Evolutionary conservation across 1,140 invertebrate genomes (phyloP).

Genomic region (Aleiodes sp.): DNA sequence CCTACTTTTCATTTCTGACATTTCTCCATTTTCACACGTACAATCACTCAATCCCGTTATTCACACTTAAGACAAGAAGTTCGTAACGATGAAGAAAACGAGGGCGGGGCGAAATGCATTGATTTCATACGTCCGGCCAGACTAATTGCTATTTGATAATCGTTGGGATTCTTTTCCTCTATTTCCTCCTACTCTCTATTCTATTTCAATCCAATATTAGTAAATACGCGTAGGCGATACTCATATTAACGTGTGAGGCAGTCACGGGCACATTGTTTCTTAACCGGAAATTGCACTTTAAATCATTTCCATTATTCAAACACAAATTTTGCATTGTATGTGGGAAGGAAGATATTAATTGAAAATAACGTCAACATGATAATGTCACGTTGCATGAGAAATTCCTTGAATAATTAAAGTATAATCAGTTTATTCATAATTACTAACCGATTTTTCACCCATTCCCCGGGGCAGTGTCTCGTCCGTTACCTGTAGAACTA

Average conservation of each 20-base stretch:
- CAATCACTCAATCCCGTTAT: slow-evolving; percentile 28
- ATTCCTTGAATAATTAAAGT: too few relatives aligned
- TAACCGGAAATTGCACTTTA: slow-evolving; percentile 27
- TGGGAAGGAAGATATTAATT: neutral
- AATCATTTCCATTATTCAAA: slow-evolving; percentile 22
- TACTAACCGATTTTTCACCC: slow-evolving; percentile 57
- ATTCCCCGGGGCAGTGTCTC: slow-evolving; percentile 52
- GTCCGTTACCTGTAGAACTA: slow-evolving; percentile 59
- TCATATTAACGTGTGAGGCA: neutral
- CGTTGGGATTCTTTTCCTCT: neutral
- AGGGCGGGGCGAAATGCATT: slow-evolving; percentile 42
- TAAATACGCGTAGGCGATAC: slow-evolving; percentile 37
- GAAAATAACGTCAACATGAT: neutral
- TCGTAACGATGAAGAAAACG: slow-evolving; percentile 17
- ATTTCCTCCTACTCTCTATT: too few relatives aligned
- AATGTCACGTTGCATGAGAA: neutral
- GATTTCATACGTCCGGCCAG: slow-evolving; percentile 37
- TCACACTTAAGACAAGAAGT: slow-evolving; percentile 24
- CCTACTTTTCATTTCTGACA: slow-evolving; percentile 13
- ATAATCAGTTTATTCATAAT: too few relatives aligned
- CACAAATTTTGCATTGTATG: slow-evolving; percentile 19
- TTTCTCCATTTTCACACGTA: slow-evolving; percentile 1
- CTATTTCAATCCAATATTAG: neutral
- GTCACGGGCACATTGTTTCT: neutral
- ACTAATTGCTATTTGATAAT: slow-evolving; percentile 49